phyloP scores from a whole-genome alignment of 2,113 vertebrate genomes.

The Emydocephalus ijimae region DNA sequence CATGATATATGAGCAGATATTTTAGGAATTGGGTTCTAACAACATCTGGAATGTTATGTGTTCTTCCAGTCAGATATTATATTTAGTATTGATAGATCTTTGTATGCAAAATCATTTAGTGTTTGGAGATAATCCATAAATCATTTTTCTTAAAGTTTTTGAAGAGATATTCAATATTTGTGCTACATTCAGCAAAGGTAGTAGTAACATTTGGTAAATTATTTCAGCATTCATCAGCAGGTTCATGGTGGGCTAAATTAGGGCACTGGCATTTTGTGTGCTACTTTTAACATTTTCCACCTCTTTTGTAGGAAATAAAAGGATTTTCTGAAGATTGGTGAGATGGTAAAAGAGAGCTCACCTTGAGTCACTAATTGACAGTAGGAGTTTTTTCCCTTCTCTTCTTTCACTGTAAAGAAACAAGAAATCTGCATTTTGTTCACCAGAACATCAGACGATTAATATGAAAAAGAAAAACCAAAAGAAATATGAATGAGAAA shows the following conservation, averaged over 20 bases:
- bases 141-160: neutral
- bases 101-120: neutral
- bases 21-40: neutral
- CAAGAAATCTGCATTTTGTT: neutral
- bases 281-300: neutral
- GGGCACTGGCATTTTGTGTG: neutral
- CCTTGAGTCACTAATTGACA: neutral
- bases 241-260: neutral
- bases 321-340: neutral
- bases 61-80: neutral
- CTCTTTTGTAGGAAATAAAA: neutral
- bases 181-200: neutral
- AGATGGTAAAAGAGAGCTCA: neutral
- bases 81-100: neutral
- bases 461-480: neutral
- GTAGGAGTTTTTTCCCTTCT: neutral
- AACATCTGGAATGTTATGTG: neutral
- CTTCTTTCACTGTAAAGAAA: neutral
- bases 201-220: neutral
- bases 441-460: neutral
- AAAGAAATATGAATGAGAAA: neutral
- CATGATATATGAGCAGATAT: neutral
- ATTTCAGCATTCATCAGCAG: neutral
- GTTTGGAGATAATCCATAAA: neutral
- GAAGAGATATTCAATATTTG: neutral